A percentile compares a stretch with the other conserved stretches of the same genome.
phyloP scores from a whole-genome alignment of 2,888 invertebrate genomes.

The Drosophila monieri region DNA sequence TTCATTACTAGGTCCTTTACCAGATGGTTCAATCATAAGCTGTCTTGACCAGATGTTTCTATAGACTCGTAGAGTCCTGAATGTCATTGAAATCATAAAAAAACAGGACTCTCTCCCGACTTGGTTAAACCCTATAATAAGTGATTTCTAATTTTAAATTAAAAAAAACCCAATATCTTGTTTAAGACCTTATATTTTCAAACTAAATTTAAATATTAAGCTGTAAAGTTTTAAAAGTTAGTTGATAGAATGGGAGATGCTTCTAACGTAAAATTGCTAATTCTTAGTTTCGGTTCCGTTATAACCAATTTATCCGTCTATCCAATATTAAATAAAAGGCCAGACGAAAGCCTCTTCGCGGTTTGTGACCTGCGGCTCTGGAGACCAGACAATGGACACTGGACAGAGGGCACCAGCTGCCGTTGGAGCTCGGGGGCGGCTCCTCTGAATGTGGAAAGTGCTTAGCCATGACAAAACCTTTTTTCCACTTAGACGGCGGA shows the following conservation, averaged over 20 bases:
- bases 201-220: too few species aligned
- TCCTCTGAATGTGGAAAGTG: conserved; percentile 66
- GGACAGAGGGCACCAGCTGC: conserved; percentile 44
- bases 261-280: not conserved
- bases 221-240: too few species aligned
- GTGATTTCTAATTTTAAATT: conserved; percentile 27
- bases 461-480: conserved; percentile 77
- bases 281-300: not conserved
- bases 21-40: conserved; percentile 33
- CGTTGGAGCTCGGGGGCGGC: conserved; percentile 32
- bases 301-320: not conserved
- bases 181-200: too few species aligned
- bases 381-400: conserved; percentile 22
- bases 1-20: not conserved
- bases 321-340: conserved; percentile 1
- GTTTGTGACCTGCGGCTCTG: conserved; percentile 45
- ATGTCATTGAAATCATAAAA: too few species aligned
- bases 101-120: not conserved
- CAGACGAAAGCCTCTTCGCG: conserved; percentile 39
- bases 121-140: not conserved
- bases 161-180: not conserved
- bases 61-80: conserved; percentile 28
- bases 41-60: conserved; percentile 40
- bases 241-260: too few species aligned
- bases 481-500: conserved; percentile 64